phyloP scores from a whole-genome alignment of 2,888 invertebrate species.

The Microdon myrmicae region DNA sequence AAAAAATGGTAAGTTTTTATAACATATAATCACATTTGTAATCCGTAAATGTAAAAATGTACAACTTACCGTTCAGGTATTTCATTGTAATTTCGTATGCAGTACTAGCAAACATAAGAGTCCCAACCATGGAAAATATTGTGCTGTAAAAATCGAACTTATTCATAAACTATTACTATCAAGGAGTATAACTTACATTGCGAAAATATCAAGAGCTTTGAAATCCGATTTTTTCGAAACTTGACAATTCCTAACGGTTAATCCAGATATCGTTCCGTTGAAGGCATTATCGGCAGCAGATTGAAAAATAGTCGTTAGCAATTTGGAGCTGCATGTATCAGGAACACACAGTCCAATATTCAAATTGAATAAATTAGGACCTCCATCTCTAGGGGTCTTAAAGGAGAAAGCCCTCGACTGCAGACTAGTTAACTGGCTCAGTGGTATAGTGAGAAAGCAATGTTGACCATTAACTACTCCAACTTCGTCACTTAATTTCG shows the following conservation, averaged over 20 bases:
- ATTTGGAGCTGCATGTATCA: constrained; percentile 13
- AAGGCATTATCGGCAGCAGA: constrained; percentile 3
- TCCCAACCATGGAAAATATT: constrained; percentile 24
- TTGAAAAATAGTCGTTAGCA: constrained; percentile 20
- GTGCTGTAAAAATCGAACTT: constrained; percentile 19
- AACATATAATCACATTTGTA: no score
- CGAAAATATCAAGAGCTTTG: constrained; percentile 22
- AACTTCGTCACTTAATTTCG: constrained; percentile 3
- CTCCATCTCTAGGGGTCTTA: no score
- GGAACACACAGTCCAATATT: constrained; percentile 35
- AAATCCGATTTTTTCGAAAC: constrained; percentile 4
- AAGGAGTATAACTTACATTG: constrained; percentile 17
- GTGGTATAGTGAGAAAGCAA: constrained; percentile 27
- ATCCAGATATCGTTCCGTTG: constrained; percentile 8
- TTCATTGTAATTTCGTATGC: constrained; percentile 18
- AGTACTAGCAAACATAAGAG: constrained; percentile 19
- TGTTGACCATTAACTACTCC: constrained; percentile 26
- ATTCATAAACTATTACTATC: background rate
- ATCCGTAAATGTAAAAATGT: background rate
- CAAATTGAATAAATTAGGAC: constrained; percentile 5
- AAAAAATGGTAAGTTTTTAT: no score
- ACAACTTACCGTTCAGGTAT: constrained; percentile 4
- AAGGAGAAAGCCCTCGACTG: constrained; percentile 8
- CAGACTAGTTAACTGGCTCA: background rate
- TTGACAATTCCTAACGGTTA: constrained; percentile 14